Base-by-base conservation (phyloP, 2,797 vertebrate species). In the Microcaecilia unicolor region DNA sequence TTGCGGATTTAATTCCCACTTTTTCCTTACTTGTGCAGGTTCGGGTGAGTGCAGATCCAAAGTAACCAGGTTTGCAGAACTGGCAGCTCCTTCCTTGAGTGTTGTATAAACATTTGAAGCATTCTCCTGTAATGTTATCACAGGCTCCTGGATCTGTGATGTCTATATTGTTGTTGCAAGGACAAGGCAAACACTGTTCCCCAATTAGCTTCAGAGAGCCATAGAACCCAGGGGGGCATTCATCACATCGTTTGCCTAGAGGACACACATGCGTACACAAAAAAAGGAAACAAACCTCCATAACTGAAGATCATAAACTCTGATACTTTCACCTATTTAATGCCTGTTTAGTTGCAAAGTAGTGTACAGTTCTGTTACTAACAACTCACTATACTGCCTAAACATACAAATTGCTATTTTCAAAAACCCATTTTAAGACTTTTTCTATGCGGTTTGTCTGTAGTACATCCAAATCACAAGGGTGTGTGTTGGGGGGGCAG, bases 1-100 rank as follows among this genome's bases (percentile, higher is more conserved):
- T n/a, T n/a, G n/a, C n/a, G n/a, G n/a, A n/a, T n/a, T n/a, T n/a
- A n/a, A n/a, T n/a, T n/a, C n/a, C n/a, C n/a, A n/a, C n/a, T n/a
- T n/a, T n/a, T n/a, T n/a, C n/a, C 78, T 73, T 77, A 92, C 91
- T 85, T 78, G 23, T 85, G 69, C 91, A 96, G 57, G 76, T 76
- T 42, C 83, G 87, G 39, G 44, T 25, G 15, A 82, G 22, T 4
- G 92, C 87, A 2, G 84, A 84, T 37, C 91, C 90, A 28, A 87
- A 87, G 61, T 86, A 85, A 11, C 89, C 91, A 1, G 76, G 81
- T 61, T 64, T 85, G 62, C 93, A 95, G 61, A 63, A 59, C 40
- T 92, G 76, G 58, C 92, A 97, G 27, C 31, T 57, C 6, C 57
- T 20, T 18, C 90, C 91, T 1, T 62, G 55, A 1, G 89, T 95